These are phyloP conservation scores for Oreamnos americanus DNA, from an alignment of 2,113 vertebrate species.

Conservation along the genomic window DNA sequence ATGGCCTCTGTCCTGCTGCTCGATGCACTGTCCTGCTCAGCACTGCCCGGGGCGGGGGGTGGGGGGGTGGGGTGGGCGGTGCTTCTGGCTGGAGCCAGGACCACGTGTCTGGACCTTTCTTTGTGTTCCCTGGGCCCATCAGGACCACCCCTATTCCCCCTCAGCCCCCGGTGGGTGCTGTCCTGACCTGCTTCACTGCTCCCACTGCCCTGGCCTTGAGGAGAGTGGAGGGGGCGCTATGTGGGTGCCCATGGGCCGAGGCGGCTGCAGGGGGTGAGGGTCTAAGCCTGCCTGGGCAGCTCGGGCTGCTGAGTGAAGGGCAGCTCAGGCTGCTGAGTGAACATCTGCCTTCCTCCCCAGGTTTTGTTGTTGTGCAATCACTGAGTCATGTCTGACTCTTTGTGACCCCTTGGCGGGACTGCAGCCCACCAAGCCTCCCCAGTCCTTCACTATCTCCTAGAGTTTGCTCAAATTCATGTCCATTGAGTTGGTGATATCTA, in stretches of 20 bases:
- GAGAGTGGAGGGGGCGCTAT: background rate
- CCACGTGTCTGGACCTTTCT: fast-evolving
- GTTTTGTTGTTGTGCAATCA: background rate
- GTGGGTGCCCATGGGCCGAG: background rate
- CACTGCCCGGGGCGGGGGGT: fast-evolving
- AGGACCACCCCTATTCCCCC: fast-evolving
- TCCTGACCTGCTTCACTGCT: fast-evolving
- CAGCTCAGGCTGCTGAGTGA: background rate
- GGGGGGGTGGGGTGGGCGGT: fast-evolving
- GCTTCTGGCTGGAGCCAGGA: background rate
- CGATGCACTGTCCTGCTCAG: fast-evolving
- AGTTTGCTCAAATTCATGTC: background rate
- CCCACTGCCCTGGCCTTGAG: background rate
- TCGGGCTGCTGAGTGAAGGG: background rate
- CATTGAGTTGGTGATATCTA: background rate
- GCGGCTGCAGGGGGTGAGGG: background rate
- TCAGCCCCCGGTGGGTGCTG: fast-evolving
- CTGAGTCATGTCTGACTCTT: background rate
- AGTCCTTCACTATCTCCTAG: background rate
- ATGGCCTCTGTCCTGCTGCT: background rate
- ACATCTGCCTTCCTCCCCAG: fast-evolving
- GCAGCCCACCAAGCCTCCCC: background rate
- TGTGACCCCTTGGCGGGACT: background rate
- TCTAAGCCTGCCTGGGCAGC: fast-evolving
- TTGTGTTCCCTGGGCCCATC: background rate